Evolutionary conservation across 37 sponge, comb jelly and placozoan species (phyloP).

Genomic region (Corticium candelabrum): DNA sequence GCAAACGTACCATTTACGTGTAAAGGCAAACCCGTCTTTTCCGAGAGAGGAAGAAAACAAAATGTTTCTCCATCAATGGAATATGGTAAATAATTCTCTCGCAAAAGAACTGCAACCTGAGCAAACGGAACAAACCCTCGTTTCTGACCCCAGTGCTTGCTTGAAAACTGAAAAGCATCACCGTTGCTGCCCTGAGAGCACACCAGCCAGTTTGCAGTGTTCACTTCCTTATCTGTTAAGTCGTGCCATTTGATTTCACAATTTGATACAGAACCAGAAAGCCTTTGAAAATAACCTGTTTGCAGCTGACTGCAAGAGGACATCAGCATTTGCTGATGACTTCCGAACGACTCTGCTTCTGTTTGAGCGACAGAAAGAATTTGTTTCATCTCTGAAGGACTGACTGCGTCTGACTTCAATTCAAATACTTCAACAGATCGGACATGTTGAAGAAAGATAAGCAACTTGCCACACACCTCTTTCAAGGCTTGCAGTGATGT

Average conservation of each 20-base stretch:
- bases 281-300: not conserved
- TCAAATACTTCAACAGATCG: slow-evolving; percentile 19
- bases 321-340: too few relatives aligned
- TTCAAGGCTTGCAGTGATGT: slow-evolving; percentile 13
- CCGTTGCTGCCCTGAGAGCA: not conserved
- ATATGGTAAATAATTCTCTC: not conserved
- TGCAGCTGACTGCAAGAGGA: not conserved
- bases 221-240: too few relatives aligned
- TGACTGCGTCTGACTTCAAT: not conserved
- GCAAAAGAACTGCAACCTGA: not conserved
- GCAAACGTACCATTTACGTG: slow-evolving; percentile 51
- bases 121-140: not conserved
- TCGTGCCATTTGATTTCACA: too few relatives aligned
- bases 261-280: not conserved
- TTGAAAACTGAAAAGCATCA: not conserved
- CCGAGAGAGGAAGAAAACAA: slow-evolving; percentile 35
- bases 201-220: not conserved
- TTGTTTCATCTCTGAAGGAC: not conserved
- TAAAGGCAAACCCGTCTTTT: slow-evolving; percentile 35
- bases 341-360: not conserved
- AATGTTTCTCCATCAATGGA: slow-evolving; percentile 27
- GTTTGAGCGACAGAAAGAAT: not conserved
- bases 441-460: slow-evolving; percentile 47
- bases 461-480: slow-evolving; percentile 15
- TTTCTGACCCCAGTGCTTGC: not conserved